These are phyloP conservation scores for Sandelia bainsii DNA, from an alignment of 2,797 vertebrate genomes.

Conservation along the genomic window DNA sequence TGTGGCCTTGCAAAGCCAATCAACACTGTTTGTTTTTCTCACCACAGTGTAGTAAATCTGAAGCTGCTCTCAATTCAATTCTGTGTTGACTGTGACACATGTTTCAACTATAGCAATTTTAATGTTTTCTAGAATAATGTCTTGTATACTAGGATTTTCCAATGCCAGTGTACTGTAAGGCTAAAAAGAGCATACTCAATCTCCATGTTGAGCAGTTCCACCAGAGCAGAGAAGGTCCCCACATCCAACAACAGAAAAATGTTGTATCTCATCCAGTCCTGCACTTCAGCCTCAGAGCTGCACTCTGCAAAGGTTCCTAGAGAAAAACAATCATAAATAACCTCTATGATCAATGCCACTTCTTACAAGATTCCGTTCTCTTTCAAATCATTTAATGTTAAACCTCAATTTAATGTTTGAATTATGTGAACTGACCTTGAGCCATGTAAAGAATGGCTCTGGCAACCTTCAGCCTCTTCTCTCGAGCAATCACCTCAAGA, in stretches of 20 bases:
- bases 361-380: not conserved
- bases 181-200: slow-evolving; percentile 89
- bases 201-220: slow-evolving; percentile 99
- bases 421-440: slow-evolving; percentile 85
- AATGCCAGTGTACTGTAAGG: not conserved
- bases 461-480: slow-evolving; percentile 92
- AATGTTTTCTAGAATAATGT: not conserved
- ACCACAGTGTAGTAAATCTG: not conserved
- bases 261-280: slow-evolving; percentile 97
- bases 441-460: slow-evolving; percentile 96
- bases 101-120: not conserved
- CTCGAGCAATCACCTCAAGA: slow-evolving; percentile 93
- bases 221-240: slow-evolving; percentile 94
- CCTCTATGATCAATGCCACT: not conserved
- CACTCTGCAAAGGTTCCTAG: slow-evolving; percentile 95
- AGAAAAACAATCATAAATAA: slow-evolving; percentile 1
- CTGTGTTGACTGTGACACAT: not conserved
- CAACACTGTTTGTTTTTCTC: not conserved
- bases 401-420: not conserved
- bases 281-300: slow-evolving; percentile 91
- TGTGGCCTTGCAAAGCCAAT: not conserved
- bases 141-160: not conserved
- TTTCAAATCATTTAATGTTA: not conserved
- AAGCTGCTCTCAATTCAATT: not conserved
- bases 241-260: slow-evolving; percentile 94